Percentiles rank a stretch among this genome's conserved stretches.
These are phyloP conservation scores for Coregonus sp. DNA, from an alignment of 2,797 vertebrate species.

Conservation along the genomic window DNA sequence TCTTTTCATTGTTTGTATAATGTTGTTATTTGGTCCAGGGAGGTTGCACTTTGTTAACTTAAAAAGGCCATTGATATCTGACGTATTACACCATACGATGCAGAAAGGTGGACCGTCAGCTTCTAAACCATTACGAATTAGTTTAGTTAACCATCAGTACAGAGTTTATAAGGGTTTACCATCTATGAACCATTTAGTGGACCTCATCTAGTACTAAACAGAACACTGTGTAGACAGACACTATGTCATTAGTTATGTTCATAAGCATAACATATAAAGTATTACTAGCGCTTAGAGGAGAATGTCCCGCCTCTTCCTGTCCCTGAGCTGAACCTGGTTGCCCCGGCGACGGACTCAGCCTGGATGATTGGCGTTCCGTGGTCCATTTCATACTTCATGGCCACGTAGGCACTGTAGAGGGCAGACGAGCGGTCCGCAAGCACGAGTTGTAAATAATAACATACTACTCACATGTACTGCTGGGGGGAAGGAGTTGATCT, in stretches of 20 bases:
- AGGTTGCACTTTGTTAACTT: no score
- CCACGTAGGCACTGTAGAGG: slow-evolving; percentile 50
- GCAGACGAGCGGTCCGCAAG: slow-evolving; percentile 66
- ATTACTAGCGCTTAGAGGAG: slow-evolving; percentile 25
- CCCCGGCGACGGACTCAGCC: slow-evolving; percentile 70
- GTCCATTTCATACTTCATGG: slow-evolving; percentile 72
- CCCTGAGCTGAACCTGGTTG: slow-evolving; percentile 64
- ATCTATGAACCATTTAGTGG: neutral
- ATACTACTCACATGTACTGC: slow-evolving; percentile 46
- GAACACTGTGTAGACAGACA: no score
- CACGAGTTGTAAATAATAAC: slow-evolving; percentile 23
- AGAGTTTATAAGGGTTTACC: no score
- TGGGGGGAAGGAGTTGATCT: slow-evolving; percentile 73
- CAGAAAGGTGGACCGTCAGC: no score
- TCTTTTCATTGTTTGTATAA: slow-evolving; percentile 3
- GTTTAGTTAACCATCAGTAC: no score
- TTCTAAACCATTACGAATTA: no score
- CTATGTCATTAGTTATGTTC: no score
- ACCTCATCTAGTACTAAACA: no score
- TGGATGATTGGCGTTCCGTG: slow-evolving; percentile 59
- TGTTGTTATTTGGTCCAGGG: neutral
- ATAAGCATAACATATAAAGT: no score
- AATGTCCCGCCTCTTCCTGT: slow-evolving; percentile 71
- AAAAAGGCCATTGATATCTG: neutral
- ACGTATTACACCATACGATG: no score